Conservation (phyloP, 1,140 invertebrate species). For the Eufriesea mexicana region DNA sequence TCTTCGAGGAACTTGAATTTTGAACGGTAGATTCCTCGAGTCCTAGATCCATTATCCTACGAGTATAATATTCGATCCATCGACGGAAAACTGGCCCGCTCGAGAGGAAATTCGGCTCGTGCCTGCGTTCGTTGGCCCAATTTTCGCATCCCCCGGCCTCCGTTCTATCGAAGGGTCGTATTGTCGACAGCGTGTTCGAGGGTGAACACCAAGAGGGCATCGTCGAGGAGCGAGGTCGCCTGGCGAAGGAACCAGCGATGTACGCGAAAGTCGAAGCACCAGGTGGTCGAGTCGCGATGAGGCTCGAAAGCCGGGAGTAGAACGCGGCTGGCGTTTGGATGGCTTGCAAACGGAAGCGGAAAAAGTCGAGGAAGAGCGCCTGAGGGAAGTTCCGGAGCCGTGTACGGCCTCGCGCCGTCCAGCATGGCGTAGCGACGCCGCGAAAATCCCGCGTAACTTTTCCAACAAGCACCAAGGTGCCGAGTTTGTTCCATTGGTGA, state of each 20-base stretch:
- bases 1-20: no score
- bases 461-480: background rate
- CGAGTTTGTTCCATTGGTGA: background rate
- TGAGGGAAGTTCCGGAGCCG: slow-evolving; percentile 23
- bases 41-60: background rate
- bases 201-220: background rate
- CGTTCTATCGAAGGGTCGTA: background rate
- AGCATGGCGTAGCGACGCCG: slow-evolving; percentile 60
- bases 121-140: slow-evolving; percentile 30
- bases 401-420: slow-evolving; percentile 40
- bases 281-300: slow-evolving; percentile 34
- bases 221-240: background rate
- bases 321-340: slow-evolving; percentile 71
- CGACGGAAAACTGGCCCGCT: no score
- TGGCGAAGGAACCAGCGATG: slow-evolving; percentile 17
- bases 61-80: background rate
- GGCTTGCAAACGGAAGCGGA: slow-evolving; percentile 80
- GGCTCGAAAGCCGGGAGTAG: slow-evolving; percentile 24
- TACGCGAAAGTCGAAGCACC: slow-evolving; percentile 17
- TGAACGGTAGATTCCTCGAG: no score
- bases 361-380: slow-evolving; percentile 69
- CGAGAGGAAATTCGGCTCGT: background rate
- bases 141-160: no score
- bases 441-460: slow-evolving; percentile 12
- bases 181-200: slow-evolving; percentile 17